Conservation (phyloP, 2,888 invertebrate species). For the Ochropacha duplaris region DNA sequence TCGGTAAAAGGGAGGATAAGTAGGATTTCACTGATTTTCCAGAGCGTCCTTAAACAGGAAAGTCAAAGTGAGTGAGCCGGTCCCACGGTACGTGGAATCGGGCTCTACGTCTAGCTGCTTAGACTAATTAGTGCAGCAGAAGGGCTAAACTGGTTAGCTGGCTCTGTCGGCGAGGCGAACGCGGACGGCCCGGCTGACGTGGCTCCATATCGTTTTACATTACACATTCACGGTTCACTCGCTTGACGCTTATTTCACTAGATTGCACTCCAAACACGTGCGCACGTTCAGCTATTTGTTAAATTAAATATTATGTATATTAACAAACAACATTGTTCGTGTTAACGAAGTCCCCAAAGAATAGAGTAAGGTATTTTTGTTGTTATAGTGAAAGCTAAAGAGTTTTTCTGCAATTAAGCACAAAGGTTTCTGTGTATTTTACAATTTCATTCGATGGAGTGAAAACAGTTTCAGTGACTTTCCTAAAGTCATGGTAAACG, state of each 20-base stretch:
- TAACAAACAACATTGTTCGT: neutral
- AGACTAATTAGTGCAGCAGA: constrained; percentile 74
- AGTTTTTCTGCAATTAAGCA: constrained; percentile 1
- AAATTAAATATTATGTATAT: neutral
- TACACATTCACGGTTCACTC: constrained; percentile 28
- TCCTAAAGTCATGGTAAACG: neutral
- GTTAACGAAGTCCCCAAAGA: neutral
- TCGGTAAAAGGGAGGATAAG: neutral
- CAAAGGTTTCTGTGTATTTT: neutral
- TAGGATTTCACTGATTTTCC: neutral
- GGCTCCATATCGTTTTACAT: constrained; percentile 40
- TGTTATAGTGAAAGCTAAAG: neutral
- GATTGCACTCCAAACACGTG: constrained; percentile 43
- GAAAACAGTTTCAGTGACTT: neutral
- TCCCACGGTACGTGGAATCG: constrained; percentile 39
- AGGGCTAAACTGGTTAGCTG: constrained; percentile 68
- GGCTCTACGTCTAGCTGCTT: constrained; percentile 59
- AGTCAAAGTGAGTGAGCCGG: constrained; percentile 46
- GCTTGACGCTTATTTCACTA: constrained; percentile 45
- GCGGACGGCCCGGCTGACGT: constrained; percentile 35
- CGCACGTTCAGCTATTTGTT: constrained; percentile 23
- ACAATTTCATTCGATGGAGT: neutral
- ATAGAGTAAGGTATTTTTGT: neutral
- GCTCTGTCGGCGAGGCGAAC: constrained; percentile 16
- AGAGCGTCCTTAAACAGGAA: constrained; percentile 47